Evolutionary conservation across 2,113 vertebrate species (phyloP), one percentile per base, ranked within the genome.

Genomic region (Oophaga pumilio): DNA sequence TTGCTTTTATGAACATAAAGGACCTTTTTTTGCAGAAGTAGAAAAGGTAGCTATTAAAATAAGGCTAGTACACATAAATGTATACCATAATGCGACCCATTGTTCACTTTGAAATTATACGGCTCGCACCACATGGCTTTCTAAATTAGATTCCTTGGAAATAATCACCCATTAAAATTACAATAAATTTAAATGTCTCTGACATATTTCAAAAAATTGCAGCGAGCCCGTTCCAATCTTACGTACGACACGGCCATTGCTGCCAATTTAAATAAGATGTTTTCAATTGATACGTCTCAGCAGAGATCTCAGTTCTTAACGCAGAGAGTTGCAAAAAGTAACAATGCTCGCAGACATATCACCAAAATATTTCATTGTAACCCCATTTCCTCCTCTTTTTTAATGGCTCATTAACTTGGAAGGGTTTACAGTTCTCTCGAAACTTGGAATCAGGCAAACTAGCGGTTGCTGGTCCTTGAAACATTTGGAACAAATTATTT

Each of bases 401-500:
- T 80, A 85, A 90, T 92, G 66, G 81, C 91, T 91, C 90, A 92
- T 91, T 91, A 79, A 83, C 90, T 92, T 85, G 93, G 93, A 93
- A 92, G 88, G 92, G 92, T 94, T 94, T 92, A 93, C 90, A 92
- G 90, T 93, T 94, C 93, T 94, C 89, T 93, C 90, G 90, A 92
- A 82, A 83, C 90, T 93, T 95, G 94, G 94, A 96, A 94, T 94
- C 95, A 94, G 92, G 90, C 91, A 93, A 94, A 92, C 89, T 93
- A 92, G 89, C 94, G 92, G 93, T 92, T 92, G 93, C 93, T 87
- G 90, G 89, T 91, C 95, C 93, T 91, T 91, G 92, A 94, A 95
- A 95, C 95, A 96, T 95, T 95, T 96, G 95, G 95, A 95, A 96
- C 93, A 93, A 94, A 95, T 96, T 95, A 95, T 94, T 91, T 94